A percentile compares a stretch with the other conserved stretches of the same genome.
Conservation (phyloP, 2,888 invertebrate species). For the Syrista parreyssii region DNA sequence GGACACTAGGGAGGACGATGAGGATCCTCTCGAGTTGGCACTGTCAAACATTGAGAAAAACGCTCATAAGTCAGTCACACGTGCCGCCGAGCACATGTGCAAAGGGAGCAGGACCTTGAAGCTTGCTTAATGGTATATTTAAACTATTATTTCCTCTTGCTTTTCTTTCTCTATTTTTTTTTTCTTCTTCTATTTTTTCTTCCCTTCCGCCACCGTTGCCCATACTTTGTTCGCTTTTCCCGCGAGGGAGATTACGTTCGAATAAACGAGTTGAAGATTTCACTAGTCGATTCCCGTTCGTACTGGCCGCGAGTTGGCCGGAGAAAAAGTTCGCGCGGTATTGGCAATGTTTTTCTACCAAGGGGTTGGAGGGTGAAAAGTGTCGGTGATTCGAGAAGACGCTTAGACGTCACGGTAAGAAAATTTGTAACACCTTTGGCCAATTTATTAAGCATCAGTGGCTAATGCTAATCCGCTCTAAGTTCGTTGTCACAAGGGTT, state of each 20-base stretch:
- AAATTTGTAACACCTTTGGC: neutral
- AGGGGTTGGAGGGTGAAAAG: neutral
- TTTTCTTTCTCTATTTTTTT: neutral
- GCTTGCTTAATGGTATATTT: neutral
- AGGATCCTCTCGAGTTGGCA: conserved; percentile 43
- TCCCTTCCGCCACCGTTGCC: neutral
- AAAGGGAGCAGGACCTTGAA: neutral
- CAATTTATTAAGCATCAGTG: neutral
- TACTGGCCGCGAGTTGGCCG: neutral
- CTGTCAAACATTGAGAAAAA: conserved; percentile 52
- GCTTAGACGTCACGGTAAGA: neutral
- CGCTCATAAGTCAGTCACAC: conserved; percentile 40
- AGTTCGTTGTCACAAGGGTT: conserved; percentile 46
- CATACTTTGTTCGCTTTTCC: neutral
- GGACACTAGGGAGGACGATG: conserved; percentile 41
- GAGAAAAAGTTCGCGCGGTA: neutral
- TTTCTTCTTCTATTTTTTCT: neutral
- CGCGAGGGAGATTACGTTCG: neutral
- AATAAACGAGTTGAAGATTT: neutral
- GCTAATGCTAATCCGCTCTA: neutral
- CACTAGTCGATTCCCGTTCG: neutral
- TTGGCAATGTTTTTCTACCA: neutral
- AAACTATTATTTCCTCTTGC: neutral
- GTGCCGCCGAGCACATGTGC: conserved; percentile 16
- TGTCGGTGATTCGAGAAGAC: neutral